Conservation (phyloP, 2,888 invertebrate species). For the Sinhomidia bicolor region DNA sequence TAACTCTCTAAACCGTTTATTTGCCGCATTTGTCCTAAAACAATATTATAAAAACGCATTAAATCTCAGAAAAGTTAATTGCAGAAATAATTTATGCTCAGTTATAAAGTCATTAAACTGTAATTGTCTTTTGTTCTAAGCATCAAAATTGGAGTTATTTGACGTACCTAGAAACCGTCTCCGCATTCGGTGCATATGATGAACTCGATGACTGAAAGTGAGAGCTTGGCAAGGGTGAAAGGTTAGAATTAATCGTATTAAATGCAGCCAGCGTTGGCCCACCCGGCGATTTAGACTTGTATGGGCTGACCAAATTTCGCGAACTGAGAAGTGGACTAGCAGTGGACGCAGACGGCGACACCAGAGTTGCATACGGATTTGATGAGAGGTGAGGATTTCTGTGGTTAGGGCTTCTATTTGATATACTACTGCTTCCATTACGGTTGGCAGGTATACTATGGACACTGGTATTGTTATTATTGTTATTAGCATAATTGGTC, state of each 20-base stretch:
- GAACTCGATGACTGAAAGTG: conserved; percentile 69
- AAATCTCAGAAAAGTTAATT: no score
- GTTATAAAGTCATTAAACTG: no score
- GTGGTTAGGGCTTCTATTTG: conserved; percentile 66
- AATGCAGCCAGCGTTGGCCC: conserved; percentile 60
- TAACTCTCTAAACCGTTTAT: conserved; percentile 74
- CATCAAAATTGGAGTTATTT: background rate
- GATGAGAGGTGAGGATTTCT: conserved; percentile 65
- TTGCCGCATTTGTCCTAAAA: conserved; percentile 76
- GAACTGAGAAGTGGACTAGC: conserved; percentile 74
- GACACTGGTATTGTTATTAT: conserved; percentile 73
- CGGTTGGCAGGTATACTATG: conserved; percentile 70
- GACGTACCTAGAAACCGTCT: conserved; percentile 72
- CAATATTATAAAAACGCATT: conserved; percentile 15
- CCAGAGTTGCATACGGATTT: conserved; percentile 64
- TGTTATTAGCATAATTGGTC: conserved; percentile 73
- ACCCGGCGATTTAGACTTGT: conserved; percentile 70
- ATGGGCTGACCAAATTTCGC: conserved; percentile 60
- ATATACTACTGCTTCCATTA: conserved; percentile 72
- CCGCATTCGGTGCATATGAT: conserved; percentile 74
- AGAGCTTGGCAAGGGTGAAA: conserved; percentile 70
- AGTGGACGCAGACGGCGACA: conserved; percentile 71
- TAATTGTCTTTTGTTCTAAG: no score
- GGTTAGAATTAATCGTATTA: conserved; percentile 50
- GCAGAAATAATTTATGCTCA: no score